Base-by-base conservation (phyloP, 1,140 invertebrate species). In the Bombus impatiens region DNA sequence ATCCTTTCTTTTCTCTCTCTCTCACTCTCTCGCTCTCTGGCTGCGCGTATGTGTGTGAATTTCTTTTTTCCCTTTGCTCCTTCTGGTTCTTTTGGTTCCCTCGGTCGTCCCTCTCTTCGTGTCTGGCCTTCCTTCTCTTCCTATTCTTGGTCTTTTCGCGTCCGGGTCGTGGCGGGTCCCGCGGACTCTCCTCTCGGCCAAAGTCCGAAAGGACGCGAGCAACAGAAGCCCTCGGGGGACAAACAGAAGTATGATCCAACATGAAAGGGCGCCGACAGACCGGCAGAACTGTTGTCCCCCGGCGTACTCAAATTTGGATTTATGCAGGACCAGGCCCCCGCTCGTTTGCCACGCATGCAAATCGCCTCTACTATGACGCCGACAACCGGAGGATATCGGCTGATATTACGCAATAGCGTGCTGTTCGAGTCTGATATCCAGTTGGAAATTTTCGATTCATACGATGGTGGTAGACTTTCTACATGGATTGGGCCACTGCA, bases 221-320 rank as follows among this genome's bases (percentile, higher is more conserved):
- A 86, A 75, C 80, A 78, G 87, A 70, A 88, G 76, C 82, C 84
- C 82, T 84, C 40, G 87, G 79, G 87, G 89, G 83, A 90, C 89
- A 90, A 90, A 91, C 88, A 88, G 87, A 90, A 89, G 91, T 92
- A 91, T 90, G 92, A 88, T 92, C 91, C 89, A 90, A 93, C 87
- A 93, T 93, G 88, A 93, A 93, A 93, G 91, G 71, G 88, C 89
- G 92, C 89, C 90, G 74, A 47, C 68, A 59, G 70, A 59, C 59
- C 68, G 79, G 57, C 77, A 70, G 80, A 84, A 78, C 74, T 76
- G 71, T 70, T 47, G n/a, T 78, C 83, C 72, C 79, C 67, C 15
- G 74, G 81, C 74, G 85, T 84, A 86, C 90, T 91, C 87, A 92
- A 91, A 92, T 93, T 92, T 89, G 88, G 90, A 93, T 93, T 93